Evolutionary conservation across 2,888 invertebrate genomes (phyloP).

Genomic region (Harmothoe impar): DNA sequence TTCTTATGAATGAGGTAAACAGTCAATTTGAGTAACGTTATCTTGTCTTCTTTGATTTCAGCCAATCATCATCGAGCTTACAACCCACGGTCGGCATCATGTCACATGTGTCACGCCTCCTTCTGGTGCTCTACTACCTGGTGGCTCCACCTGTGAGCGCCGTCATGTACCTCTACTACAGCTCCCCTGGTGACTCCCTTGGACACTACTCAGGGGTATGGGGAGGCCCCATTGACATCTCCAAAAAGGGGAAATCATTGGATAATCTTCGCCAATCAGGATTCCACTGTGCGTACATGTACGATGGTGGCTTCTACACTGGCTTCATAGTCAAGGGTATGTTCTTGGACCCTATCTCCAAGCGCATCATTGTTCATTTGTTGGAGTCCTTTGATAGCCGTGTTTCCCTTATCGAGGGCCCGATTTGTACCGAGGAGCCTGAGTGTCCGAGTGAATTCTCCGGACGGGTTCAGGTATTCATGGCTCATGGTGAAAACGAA

Average conservation of each 20-base stretch:
- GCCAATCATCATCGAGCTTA: conserved; percentile 10
- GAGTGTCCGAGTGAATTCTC: conserved; percentile 41
- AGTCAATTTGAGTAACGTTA: no score
- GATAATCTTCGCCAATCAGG: conserved; percentile 48
- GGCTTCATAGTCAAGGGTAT: conserved; percentile 54
- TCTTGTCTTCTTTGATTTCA: neutral
- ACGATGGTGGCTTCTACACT: conserved; percentile 53
- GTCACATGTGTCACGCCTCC: neutral
- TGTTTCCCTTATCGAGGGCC: conserved; percentile 43
- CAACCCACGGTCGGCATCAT: neutral
- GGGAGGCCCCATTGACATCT: conserved; percentile 50
- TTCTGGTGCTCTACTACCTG: conserved; percentile 8
- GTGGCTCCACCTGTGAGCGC: conserved; percentile 27
- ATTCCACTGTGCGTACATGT: conserved; percentile 56
- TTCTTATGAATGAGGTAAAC: no score
- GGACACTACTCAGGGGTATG: conserved; percentile 56
- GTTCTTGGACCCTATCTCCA: conserved; percentile 42
- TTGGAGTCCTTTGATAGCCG: conserved; percentile 44
- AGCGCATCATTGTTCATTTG: conserved; percentile 39
- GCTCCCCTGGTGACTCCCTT: conserved; percentile 54
- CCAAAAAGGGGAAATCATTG: neutral
- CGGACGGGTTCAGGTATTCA: conserved; percentile 26
- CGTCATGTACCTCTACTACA: conserved; percentile 52
- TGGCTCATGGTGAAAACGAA: conserved; percentile 46
- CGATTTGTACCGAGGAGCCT: conserved; percentile 43